Evolutionary conservation across 2,888 invertebrate genomes (phyloP).

Genomic region (Apodemia hepburni): DNA sequence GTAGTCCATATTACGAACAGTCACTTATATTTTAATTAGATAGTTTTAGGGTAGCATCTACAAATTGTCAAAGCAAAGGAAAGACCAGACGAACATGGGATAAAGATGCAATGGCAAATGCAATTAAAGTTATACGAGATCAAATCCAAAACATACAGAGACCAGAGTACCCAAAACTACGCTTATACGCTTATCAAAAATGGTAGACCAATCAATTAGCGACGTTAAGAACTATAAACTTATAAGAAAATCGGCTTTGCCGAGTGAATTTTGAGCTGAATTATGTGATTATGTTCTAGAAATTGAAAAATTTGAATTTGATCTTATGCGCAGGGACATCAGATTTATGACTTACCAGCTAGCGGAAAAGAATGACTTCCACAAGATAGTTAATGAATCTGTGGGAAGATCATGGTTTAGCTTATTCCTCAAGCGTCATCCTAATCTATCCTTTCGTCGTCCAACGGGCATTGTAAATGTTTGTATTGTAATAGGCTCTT

Average conservation of each 20-base stretch:
- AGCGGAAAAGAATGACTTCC: conserved; percentile 13
- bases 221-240: conserved; percentile 19
- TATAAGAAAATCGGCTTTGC: conserved; percentile 22
- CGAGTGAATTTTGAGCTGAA: conserved; percentile 23
- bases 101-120: conserved; percentile 21
- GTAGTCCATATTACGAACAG: background rate
- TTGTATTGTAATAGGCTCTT: too few species aligned
- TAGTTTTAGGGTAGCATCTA: background rate
- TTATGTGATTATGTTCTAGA: conserved; percentile 22
- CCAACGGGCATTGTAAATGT: conserved; percentile 2
- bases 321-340: conserved; percentile 8
- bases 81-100: conserved; percentile 21
- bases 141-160: conserved; percentile 21
- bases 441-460: conserved; percentile 11
- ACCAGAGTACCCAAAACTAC: conserved; percentile 22
- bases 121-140: conserved; percentile 22
- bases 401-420: conserved; percentile 14
- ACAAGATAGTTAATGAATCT: background rate
- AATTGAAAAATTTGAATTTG: conserved; percentile 20
- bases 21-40: conserved; percentile 3
- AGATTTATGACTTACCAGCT: conserved; percentile 13
- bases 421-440: conserved; percentile 14
- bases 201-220: conserved; percentile 19
- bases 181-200: conserved; percentile 25
- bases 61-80: conserved; percentile 16